Conservation (phyloP, 2,888 invertebrate genomes). For the Ectemnius cavifrons region DNA sequence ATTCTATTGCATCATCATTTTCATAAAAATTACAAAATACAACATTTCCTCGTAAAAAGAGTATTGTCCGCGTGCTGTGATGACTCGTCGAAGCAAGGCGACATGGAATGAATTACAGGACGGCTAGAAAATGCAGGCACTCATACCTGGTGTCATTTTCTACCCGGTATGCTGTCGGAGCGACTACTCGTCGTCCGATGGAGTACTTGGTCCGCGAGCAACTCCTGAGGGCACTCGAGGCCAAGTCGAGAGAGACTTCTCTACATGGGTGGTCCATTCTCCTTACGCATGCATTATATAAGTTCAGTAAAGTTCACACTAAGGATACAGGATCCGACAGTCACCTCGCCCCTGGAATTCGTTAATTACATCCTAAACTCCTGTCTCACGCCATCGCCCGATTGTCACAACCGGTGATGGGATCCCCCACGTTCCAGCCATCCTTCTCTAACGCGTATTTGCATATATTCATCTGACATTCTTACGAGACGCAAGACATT, state of each 20-base stretch:
- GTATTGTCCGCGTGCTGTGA: no score
- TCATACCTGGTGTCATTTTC: constrained; percentile 61
- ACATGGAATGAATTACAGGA: constrained; percentile 15
- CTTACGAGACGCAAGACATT: no score
- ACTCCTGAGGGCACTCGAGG: constrained; percentile 73
- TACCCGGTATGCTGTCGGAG: constrained; percentile 65
- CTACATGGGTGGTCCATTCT: constrained; percentile 77
- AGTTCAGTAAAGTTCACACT: constrained; percentile 63
- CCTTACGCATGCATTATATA: constrained; percentile 74
- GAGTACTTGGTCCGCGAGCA: constrained; percentile 74
- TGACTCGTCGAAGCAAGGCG: not conserved
- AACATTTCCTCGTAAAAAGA: no score
- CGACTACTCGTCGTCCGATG: constrained; percentile 67
- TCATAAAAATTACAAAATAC: no score
- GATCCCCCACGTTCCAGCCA: not conserved
- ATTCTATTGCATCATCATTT: no score
- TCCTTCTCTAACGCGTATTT: not conserved
- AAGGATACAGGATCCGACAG: constrained; percentile 51
- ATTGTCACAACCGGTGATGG: constrained; percentile 2
- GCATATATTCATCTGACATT: not conserved
- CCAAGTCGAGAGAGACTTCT: constrained; percentile 68
- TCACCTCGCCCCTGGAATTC: constrained; percentile 42
- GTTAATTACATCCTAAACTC: constrained; percentile 54
- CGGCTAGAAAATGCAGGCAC: constrained; percentile 39
- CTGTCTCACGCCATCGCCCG: constrained; percentile 36